phyloP scores from a whole-genome alignment of 2,797 vertebrate genomes.

The Chaetophractus vellerosus region DNA sequence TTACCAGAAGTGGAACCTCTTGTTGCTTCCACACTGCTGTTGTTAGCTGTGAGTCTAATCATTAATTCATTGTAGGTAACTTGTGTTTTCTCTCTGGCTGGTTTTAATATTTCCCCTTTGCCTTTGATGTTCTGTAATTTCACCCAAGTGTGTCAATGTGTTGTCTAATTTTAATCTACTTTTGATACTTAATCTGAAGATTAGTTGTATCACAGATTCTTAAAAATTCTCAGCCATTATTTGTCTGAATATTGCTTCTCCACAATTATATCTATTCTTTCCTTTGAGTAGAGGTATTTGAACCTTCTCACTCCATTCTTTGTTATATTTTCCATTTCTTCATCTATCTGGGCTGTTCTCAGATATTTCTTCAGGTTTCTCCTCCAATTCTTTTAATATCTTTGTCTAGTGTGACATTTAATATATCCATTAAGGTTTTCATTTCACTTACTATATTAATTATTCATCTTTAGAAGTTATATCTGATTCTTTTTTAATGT shows the following conservation, averaged over 20 bases:
- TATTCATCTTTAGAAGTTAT: background rate
- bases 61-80: background rate
- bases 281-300: background rate
- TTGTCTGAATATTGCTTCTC: constrained; percentile 25
- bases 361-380: constrained; percentile 44
- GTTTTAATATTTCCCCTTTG: constrained; percentile 28
- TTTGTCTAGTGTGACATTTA: background rate
- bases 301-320: constrained; percentile 30
- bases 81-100: background rate
- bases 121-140: constrained; percentile 7
- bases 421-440: constrained; percentile 20
- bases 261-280: constrained; percentile 28
- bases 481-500: constrained; percentile 26
- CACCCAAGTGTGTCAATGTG: background rate
- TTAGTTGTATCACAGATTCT: constrained; percentile 14
- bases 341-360: constrained; percentile 1
- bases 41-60: background rate
- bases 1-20: background rate
- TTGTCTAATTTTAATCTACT: constrained; percentile 11
- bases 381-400: constrained; percentile 41
- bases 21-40: background rate
- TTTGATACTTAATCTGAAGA: background rate
- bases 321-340: constrained; percentile 16
- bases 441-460: background rate
- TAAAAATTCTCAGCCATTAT: background rate